Evolutionary conservation across 2,797 vertebrate genomes (phyloP).

Genomic region (Microchirus variegatus): DNA sequence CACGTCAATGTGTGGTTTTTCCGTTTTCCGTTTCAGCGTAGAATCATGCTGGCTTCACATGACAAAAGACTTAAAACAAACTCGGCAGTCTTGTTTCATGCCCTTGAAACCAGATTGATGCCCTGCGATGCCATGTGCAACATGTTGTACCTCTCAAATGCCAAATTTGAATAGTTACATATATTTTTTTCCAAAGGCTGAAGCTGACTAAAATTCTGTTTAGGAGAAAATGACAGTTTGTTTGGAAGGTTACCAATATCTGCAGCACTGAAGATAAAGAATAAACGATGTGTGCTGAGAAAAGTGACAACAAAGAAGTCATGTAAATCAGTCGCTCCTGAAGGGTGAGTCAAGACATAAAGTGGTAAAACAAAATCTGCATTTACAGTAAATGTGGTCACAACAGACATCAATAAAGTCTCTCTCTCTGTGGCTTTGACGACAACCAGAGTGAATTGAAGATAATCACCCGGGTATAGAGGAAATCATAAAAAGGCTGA

Average conservation of each 20-base stretch:
- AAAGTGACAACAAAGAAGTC: constrained; percentile 25
- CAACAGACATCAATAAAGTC: constrained; percentile 51
- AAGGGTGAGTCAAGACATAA: too few species aligned
- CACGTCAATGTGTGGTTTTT: constrained; percentile 39
- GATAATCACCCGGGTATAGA: constrained; percentile 43
- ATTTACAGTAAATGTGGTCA: constrained; percentile 44
- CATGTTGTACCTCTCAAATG: constrained; percentile 23
- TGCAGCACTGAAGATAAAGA: too few species aligned
- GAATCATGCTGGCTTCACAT: constrained; percentile 53
- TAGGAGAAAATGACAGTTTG: too few species aligned
- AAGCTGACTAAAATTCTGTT: too few species aligned
- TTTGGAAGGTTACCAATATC: too few species aligned
- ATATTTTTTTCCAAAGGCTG: too few species aligned
- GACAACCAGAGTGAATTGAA: constrained; percentile 37
- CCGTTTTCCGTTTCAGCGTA: constrained; percentile 39
- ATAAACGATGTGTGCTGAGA: constrained; percentile 3
- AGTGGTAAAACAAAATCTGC: constrained; percentile 14
- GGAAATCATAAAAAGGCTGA: constrained; percentile 61
- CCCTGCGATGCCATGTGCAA: constrained; percentile 25
- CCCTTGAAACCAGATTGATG: constrained; percentile 32
- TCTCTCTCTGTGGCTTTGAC: constrained; percentile 30
- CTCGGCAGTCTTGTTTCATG: constrained; percentile 42
- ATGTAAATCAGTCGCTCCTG: too few species aligned
- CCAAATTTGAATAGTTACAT: not conserved
- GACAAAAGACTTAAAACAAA: constrained; percentile 65